Conservation (phyloP, 2,797 vertebrate genomes). For the Pipistrellus pygmaeus region DNA sequence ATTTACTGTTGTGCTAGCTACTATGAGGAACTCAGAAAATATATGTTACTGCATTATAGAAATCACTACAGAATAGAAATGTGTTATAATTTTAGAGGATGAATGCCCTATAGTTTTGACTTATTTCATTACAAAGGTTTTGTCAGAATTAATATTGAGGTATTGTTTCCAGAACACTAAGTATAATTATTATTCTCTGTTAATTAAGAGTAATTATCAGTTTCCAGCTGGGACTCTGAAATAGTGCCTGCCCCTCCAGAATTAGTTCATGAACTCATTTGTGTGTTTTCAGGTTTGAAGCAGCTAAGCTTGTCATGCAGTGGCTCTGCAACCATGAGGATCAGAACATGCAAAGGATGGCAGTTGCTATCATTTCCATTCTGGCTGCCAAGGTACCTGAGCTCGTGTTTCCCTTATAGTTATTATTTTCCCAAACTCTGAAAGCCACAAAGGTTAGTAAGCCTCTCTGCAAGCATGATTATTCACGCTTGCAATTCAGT, state of each 20-base stretch:
- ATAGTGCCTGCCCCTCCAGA: neutral
- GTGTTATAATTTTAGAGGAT: slow-evolving; percentile 28
- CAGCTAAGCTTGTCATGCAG: slow-evolving; percentile 99
- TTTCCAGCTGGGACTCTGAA: slow-evolving; percentile 31
- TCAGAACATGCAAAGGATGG: slow-evolving; percentile 99
- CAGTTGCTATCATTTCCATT: slow-evolving; percentile 99
- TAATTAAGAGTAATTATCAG: neutral
- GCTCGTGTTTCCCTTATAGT: neutral
- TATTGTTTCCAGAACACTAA: slow-evolving; percentile 2
- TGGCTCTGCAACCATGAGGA: slow-evolving; percentile 99
- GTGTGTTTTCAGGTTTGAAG: slow-evolving; percentile 94
- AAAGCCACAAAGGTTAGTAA: neutral
- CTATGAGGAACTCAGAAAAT: slow-evolving; percentile 12
- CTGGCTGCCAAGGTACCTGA: slow-evolving; percentile 97
- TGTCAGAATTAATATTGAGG: slow-evolving; percentile 54
- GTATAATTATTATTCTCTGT: neutral
- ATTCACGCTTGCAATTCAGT: neutral
- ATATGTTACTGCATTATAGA: neutral
- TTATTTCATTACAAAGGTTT: slow-evolving; percentile 48
- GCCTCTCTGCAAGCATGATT: neutral
- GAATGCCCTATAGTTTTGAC: slow-evolving; percentile 27
- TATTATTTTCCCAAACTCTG: neutral
- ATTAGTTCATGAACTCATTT: slow-evolving; percentile 50
- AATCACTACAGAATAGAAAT: neutral
- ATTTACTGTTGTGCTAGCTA: neutral